phyloP scores from a whole-genome alignment of 2,888 invertebrate genomes.

The Microplitis deprimator region DNA sequence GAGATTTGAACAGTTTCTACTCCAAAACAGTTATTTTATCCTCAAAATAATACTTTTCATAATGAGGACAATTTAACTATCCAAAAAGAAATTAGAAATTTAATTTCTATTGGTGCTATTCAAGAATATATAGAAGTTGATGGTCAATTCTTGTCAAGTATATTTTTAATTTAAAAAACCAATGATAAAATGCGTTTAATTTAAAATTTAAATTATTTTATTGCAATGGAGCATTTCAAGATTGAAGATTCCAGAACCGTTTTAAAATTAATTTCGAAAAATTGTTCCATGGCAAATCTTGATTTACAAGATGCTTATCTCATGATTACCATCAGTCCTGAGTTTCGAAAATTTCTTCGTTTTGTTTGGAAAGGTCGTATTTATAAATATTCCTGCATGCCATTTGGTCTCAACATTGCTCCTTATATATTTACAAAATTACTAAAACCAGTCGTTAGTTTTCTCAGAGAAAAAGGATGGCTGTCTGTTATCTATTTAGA shows the following conservation, averaged over 20 bases:
- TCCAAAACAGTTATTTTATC: too few relatives aligned
- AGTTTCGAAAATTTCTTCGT: not conserved
- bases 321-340: not conserved
- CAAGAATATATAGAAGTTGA: too few relatives aligned
- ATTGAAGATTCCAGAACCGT: conserved; percentile 37
- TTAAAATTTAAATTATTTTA: conserved; percentile 40
- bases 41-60: too few relatives aligned
- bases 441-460: conserved; percentile 42
- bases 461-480: conserved; percentile 18
- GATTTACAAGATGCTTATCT: not conserved
- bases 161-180: conserved; percentile 45
- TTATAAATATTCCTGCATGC: conserved; percentile 53
- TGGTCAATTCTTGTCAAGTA: conserved; percentile 15
- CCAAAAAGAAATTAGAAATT: too few relatives aligned
- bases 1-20: too few relatives aligned
- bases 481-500: conserved; percentile 39
- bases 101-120: too few relatives aligned
- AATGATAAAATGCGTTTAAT: conserved; percentile 41
- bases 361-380: conserved; percentile 1
- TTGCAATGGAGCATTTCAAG: too few relatives aligned
- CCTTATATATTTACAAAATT: conserved; percentile 57
- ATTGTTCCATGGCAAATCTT: not conserved
- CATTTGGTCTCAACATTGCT: conserved; percentile 54
- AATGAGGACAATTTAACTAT: too few relatives aligned
- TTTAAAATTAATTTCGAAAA: not conserved